Evolutionary conservation across 2,113 vertebrate species (phyloP).

Genomic region (Lophotis ruficrista): DNA sequence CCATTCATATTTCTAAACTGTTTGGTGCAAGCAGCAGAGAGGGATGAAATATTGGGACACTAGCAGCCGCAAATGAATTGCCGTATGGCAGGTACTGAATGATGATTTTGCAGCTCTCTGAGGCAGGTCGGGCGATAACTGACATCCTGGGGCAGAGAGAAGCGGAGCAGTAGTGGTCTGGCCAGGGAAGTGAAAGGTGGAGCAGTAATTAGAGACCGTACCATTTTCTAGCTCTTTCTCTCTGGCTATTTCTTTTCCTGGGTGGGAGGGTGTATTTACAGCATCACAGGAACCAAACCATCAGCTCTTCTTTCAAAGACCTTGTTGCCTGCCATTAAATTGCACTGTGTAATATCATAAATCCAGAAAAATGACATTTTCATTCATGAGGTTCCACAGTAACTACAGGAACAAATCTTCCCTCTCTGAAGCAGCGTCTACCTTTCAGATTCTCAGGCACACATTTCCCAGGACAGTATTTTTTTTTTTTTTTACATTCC

Average conservation of each 20-base stretch:
- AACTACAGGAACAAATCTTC: neutral
- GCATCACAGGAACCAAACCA: neutral
- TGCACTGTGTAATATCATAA: neutral
- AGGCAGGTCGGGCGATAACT: neutral
- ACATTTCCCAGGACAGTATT: neutral
- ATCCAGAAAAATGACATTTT: neutral
- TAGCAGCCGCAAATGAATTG: neutral
- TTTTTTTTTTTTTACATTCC: neutral
- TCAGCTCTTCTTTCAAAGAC: neutral
- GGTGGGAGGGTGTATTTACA: neutral
- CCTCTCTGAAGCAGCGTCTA: neutral
- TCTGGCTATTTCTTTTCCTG: neutral
- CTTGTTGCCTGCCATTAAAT: neutral
- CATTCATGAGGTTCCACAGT: slow-evolving; percentile 47
- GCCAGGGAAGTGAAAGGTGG: neutral
- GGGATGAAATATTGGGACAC: neutral
- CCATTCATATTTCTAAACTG: neutral
- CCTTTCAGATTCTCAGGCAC: slow-evolving; percentile 4
- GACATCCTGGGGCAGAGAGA: neutral
- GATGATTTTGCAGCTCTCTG: neutral
- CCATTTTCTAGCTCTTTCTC: neutral
- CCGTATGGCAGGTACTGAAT: neutral
- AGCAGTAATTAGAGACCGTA: neutral
- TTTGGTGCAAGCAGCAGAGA: neutral
- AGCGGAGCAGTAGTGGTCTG: neutral